Conservation (phyloP, 2,888 invertebrate genomes). For the Dolichopus griseipennis region DNA sequence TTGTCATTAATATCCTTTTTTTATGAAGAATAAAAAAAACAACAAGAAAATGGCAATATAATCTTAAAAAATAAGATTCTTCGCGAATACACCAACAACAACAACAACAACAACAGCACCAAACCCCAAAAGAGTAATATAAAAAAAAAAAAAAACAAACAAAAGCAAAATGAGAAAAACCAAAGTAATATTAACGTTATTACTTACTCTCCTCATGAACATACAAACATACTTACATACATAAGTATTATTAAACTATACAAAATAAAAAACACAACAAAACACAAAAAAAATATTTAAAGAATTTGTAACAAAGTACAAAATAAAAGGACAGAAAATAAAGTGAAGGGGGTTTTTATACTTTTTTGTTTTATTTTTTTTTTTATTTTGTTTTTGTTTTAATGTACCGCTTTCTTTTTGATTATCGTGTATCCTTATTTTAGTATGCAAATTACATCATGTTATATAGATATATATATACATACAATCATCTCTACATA, state of each 20-base stretch:
- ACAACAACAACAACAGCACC: neutral
- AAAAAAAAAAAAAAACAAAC: neutral
- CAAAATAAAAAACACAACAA: neutral
- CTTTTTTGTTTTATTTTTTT: neutral
- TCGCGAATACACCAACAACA: neutral
- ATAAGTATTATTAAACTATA: no score
- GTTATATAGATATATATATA: neutral
- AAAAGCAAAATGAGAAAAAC: neutral
- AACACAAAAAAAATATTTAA: neutral
- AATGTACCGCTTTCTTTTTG: slow-evolving; percentile 3
- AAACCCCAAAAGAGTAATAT: neutral
- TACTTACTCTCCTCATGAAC: neutral
- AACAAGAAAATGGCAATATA: neutral
- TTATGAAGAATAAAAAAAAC: neutral
- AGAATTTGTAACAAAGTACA: neutral
- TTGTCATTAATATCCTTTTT: slow-evolving; percentile 6
- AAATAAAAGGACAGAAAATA: neutral
- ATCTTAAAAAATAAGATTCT: neutral
- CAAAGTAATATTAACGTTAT: slow-evolving; percentile 4
- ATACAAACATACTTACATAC: neutral
- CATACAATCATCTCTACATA: neutral
- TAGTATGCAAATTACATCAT: slow-evolving; percentile 6
- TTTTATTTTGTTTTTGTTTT: neutral
- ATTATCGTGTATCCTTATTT: slow-evolving; percentile 6
- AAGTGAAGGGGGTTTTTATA: no score